phyloP scores from a whole-genome alignment of 2,797 vertebrate genomes.

The Molossus molossus region DNA sequence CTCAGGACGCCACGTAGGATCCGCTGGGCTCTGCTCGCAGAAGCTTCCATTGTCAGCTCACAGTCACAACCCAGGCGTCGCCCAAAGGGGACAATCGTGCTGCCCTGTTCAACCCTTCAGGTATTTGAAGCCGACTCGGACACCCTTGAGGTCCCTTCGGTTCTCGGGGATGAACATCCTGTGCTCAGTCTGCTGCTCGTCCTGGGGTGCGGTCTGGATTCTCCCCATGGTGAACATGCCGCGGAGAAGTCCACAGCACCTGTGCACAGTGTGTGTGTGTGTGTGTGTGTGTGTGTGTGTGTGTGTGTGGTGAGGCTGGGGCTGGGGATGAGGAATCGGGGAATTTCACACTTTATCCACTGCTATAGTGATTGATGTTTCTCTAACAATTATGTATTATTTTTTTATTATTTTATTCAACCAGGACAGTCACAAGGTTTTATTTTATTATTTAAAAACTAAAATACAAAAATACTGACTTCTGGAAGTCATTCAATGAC shows the following conservation, averaged over 20 bases:
- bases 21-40: no score
- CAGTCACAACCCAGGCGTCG: background rate
- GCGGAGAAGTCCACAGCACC: accelerated
- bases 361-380: background rate
- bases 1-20: background rate
- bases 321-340: no score
- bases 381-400: background rate
- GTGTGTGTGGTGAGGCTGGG: no score
- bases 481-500: background rate
- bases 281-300: no score
- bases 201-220: background rate
- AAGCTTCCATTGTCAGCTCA: no score
- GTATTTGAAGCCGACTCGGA: accelerated
- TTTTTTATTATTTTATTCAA: background rate
- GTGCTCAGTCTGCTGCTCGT: accelerated
- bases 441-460: background rate
- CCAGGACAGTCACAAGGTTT: background rate
- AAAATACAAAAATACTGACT: background rate
- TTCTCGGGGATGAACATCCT: no score
- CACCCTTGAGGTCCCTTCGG: accelerated
- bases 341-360: no score
- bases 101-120: background rate
- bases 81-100: background rate
- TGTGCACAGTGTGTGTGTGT: no score
- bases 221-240: accelerated